These are phyloP conservation scores for Fringilla coelebs DNA, from an alignment of 2,797 vertebrate genomes.

Conservation along the genomic window DNA sequence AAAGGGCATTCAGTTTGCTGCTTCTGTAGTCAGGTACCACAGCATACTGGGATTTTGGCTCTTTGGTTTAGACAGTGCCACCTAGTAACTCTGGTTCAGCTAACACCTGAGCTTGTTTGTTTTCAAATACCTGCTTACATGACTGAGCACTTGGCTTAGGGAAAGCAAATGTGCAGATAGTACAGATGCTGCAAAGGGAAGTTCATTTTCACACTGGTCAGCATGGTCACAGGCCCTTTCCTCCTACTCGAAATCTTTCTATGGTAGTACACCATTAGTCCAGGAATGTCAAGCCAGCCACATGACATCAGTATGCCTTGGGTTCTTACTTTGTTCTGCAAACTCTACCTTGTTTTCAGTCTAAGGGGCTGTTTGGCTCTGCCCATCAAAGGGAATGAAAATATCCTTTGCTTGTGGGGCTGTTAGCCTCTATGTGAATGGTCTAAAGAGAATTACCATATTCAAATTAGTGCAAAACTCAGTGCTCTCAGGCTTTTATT, in stretches of 20 bases:
- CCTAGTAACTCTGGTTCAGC: background rate
- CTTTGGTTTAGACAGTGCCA: background rate
- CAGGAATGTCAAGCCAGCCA: background rate
- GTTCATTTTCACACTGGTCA: background rate
- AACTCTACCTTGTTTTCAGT: background rate
- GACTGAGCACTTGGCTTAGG: background rate
- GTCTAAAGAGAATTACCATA: background rate
- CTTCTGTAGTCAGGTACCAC: background rate
- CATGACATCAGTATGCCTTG: background rate
- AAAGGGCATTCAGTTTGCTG: background rate
- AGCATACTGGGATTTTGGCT: background rate
- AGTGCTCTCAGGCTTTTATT: background rate
- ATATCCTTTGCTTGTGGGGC: background rate
- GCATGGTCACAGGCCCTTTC: background rate
- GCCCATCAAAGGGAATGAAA: background rate
- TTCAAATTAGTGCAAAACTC: background rate
- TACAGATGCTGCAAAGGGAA: background rate
- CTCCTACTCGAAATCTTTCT: background rate
- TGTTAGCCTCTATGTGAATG: background rate
- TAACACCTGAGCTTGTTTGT: background rate
- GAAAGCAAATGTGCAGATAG: background rate
- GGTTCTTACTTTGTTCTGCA: background rate
- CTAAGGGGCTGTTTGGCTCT: background rate
- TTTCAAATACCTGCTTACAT: background rate
- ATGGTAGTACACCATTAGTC: background rate